A percentile compares a stretch with the other conserved stretches of the same genome.
phyloP scores from a whole-genome alignment of 1,140 invertebrate genomes.

The Cherax quadricarinatus region DNA sequence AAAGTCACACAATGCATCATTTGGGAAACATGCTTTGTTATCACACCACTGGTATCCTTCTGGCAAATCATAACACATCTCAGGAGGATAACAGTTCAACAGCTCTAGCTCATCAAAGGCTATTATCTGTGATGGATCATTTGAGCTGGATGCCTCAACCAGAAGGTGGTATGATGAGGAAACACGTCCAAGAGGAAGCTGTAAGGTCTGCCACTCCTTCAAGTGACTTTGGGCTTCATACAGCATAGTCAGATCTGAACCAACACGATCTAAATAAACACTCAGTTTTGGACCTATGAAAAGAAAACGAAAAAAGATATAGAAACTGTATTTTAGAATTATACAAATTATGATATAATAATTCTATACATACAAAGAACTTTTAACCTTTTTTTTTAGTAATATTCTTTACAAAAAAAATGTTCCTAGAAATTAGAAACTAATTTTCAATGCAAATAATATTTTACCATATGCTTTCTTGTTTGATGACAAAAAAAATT shows the following conservation, averaged over 20 bases:
- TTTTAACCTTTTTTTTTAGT: too few relatives aligned
- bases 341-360: not conserved
- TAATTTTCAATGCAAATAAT: too few relatives aligned
- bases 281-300: conserved; percentile 32
- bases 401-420: too few relatives aligned
- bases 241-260: conserved; percentile 41
- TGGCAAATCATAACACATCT: conserved; percentile 15
- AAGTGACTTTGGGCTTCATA: conserved; percentile 22
- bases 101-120: conserved; percentile 36
- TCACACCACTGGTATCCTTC: conserved; percentile 37
- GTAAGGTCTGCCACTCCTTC: conserved; percentile 44
- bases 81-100: conserved; percentile 22
- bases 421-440: too few relatives aligned
- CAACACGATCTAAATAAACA: conserved; percentile 48
- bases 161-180: conserved; percentile 37
- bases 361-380: too few relatives aligned
- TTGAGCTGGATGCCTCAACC: conserved; percentile 39
- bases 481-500: too few relatives aligned
- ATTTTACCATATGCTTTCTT: too few relatives aligned
- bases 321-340: not conserved
- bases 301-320: not conserved
- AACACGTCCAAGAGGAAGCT: conserved; percentile 52
- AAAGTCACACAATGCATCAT: conserved; percentile 59
- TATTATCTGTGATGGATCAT: conserved; percentile 18
- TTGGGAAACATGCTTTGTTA: conserved; percentile 55